Conservation (phyloP, 2,888 invertebrate species). For the Phytoseiulus persimilis region DNA sequence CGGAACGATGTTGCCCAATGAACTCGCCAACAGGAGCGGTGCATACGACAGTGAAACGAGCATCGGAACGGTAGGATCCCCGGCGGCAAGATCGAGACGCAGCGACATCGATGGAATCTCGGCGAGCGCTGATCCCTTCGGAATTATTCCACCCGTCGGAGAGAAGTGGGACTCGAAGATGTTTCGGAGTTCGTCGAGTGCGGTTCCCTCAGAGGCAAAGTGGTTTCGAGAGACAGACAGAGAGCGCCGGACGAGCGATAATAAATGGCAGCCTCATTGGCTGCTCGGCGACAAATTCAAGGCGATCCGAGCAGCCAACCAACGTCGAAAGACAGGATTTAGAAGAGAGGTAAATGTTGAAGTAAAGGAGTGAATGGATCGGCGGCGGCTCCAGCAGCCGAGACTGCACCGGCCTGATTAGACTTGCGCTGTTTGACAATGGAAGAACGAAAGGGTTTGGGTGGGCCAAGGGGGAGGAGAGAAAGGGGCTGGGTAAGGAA, state of each 20-base stretch:
- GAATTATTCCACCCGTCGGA: too few species aligned
- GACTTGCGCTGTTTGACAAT: slow-evolving; percentile 5
- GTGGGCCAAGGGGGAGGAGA: not conserved
- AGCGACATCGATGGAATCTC: too few species aligned
- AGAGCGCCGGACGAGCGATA: not conserved
- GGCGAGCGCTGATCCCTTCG: too few species aligned
- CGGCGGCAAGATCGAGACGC: too few species aligned
- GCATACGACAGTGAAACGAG: too few species aligned
- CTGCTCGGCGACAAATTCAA: not conserved
- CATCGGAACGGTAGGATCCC: too few species aligned
- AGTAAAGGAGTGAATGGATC: not conserved
- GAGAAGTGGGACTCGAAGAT: not conserved
- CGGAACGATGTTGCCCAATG: not conserved
- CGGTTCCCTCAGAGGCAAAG: not conserved
- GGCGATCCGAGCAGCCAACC: not conserved
- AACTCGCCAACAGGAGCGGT: too few species aligned
- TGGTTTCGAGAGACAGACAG: not conserved
- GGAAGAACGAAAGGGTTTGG: not conserved
- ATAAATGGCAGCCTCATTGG: not conserved
- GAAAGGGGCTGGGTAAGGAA: not conserved
- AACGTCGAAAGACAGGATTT: not conserved
- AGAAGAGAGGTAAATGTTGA: slow-evolving; percentile 5
- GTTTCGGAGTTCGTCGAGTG: not conserved
- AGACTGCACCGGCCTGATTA: not conserved
- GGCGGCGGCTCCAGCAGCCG: not conserved